Evolutionary conservation across 2,888 invertebrate species (phyloP), one percentile per base, ranked within the genome.

Genomic region (Gortyna flavago): DNA sequence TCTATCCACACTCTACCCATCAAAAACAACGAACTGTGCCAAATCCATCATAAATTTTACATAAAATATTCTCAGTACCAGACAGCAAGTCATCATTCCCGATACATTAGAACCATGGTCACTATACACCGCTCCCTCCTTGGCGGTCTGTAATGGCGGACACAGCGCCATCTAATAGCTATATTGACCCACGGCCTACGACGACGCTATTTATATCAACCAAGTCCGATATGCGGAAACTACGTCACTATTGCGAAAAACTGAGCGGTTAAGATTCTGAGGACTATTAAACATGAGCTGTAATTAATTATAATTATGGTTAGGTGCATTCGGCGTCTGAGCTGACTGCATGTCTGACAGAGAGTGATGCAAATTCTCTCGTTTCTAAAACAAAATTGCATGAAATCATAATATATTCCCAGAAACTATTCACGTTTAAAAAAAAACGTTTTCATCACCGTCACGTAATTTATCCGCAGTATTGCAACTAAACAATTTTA

Each of bases 141-240:
- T 75, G 82, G 90, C 89, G 89, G 90, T 91, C 91, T 79, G 92
- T 94, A 93, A 94, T 92, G 91, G 92, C 90, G 88, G 89, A 88
- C 91, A 87, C 92, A 92, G 90, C 92, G 91, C 92, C 93, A 90
- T 91, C 92, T 94, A 94, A 94, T 95, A 94, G 93, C 95, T 93
- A 93, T 94, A 95, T 94, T 94, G 94, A 93, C 93, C 93, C 92
- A 91, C 87, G 68, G 84, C 72, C 84, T 75, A 77, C n/a, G n/a
- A n/a, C n/a, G n/a, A 69, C 64, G 71, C 78, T 80, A 81, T 85
- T 83, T 79, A 54, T 64, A 72, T 32, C 54, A 79, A 54, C 25
- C 59, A 73, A 77, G 59, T 80, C 72, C 75, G 77, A 70, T 72
- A 83, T 79, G 64, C 73, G 73, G 79, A 83, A 75, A 75, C 79